Base-by-base conservation (phyloP, 2,113 vertebrate genomes). In the Henicopernis longicauda region DNA sequence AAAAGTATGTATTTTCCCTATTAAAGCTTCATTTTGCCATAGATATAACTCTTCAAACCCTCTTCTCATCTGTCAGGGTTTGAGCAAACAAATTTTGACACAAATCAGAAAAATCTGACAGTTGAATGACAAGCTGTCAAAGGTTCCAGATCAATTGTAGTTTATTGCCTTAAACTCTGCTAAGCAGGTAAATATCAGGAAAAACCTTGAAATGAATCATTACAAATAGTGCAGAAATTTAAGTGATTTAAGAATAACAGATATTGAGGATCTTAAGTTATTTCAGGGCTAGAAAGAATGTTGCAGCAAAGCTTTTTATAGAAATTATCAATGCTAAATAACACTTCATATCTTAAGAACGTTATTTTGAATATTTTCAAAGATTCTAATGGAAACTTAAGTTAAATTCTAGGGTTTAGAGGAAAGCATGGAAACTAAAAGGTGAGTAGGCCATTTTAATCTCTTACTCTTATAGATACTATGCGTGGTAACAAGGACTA, bases 41-140 rank as follows among this genome's bases (percentile, higher is more conserved):
- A 71, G 59, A 54, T 36, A 42, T 89, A 89, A 79, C 20, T 38
- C 44, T 61, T 94, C 57, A 59, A 77, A 90, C 44, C 22, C 7
- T 79, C 25, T 54, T 59, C 50, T 95, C 61, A 82, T 86, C 32
- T 89, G 47, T 83, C 70, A 82, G 34, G 5, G 9, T 76, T 42
- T 2, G 3, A 74, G 61, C 47, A 86, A 91, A 84, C 59, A 82
- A 70, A 67, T 93, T 91, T 93, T 92, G 86, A 89, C 65, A 76
- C 47, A 74, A 73, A 89, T 89, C 69, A 72, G 73, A 78, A 87
- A 83, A 63, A 38, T 59, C 3, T 95, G 91, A 69, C 73, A 89
- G 57, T 13, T 79, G 81, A 82, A 21, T 91, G 93, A 83, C 78
- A 86, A 93, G 69, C 83, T 96, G 80, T 94, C 89, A 85, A 5